phyloP scores from a whole-genome alignment of 2,113 vertebrate genomes.

The Rhineura floridana region DNA sequence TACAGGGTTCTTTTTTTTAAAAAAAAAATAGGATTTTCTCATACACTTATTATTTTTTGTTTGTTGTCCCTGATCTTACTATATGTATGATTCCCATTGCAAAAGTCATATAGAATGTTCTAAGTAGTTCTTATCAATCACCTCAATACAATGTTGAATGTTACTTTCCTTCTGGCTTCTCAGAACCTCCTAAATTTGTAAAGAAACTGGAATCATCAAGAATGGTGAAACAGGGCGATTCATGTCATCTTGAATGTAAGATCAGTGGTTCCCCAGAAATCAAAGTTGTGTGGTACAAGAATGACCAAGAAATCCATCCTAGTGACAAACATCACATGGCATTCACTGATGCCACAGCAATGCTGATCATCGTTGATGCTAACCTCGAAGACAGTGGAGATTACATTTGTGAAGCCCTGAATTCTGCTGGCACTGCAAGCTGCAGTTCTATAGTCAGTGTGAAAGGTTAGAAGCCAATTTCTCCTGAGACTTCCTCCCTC shows the following conservation, averaged over 20 bases:
- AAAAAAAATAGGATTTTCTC: too few species aligned
- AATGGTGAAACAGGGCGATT: slow-evolving; percentile 88
- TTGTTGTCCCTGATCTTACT: too few species aligned
- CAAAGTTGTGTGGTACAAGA: slow-evolving; percentile 90
- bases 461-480: slow-evolving; percentile 87
- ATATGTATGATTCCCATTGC: too few species aligned
- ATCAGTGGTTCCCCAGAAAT: slow-evolving; percentile 94
- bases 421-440: slow-evolving; percentile 90
- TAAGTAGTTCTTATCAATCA: too few species aligned
- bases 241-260: slow-evolving; percentile 88
- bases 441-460: slow-evolving; percentile 87
- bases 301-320: slow-evolving; percentile 85
- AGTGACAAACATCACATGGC: slow-evolving; percentile 85
- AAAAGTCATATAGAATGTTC: too few species aligned
- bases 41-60: too few species aligned
- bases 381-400: slow-evolving; percentile 84
- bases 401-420: slow-evolving; percentile 95
- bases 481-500: neutral
- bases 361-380: slow-evolving; percentile 81
- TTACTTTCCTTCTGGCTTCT: slow-evolving; percentile 74
- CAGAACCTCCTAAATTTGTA: slow-evolving; percentile 93
- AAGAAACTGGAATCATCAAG: slow-evolving; percentile 92
- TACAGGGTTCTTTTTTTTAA: too few species aligned
- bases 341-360: slow-evolving; percentile 81
- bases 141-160: slow-evolving; percentile 28